phyloP scores from a whole-genome alignment of 2,113 vertebrate species.

The Cyprinodon variegatus region DNA sequence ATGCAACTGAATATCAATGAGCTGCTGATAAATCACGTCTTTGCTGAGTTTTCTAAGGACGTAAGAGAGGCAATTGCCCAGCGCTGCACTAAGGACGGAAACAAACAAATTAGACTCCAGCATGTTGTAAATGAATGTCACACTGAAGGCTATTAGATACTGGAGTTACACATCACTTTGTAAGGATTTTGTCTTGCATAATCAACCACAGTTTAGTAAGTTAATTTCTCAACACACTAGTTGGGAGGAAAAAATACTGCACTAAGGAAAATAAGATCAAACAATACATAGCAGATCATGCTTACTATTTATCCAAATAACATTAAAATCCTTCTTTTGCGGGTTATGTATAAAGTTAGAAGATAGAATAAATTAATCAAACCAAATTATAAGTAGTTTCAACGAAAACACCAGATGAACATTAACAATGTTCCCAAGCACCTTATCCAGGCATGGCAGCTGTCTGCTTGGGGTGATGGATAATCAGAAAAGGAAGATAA shows the following conservation, averaged over 20 bases:
- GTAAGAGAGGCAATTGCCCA: constrained; percentile 48
- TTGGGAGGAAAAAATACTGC: background rate
- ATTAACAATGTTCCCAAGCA: background rate
- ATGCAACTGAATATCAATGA: constrained; percentile 72
- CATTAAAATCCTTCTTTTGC: background rate
- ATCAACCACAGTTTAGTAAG: constrained; percentile 7
- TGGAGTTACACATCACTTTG: constrained; percentile 20
- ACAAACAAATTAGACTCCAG: constrained; percentile 44
- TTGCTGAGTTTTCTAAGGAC: constrained; percentile 48
- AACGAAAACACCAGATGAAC: background rate
- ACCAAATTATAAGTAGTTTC: background rate
- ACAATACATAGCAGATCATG: background rate
- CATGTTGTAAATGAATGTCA: constrained; percentile 36
- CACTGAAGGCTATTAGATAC: constrained; percentile 9
- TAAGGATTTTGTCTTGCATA: constrained; percentile 11
- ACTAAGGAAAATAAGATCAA: background rate
- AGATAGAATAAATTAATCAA: background rate
- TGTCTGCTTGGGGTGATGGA: background rate
- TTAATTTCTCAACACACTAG: background rate
- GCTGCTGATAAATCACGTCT: constrained; percentile 66
- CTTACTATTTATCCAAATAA: background rate
- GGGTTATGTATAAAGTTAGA: background rate
- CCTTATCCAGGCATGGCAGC: background rate
- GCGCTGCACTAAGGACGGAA: constrained; percentile 58
- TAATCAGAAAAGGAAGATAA: background rate